phyloP scores from a whole-genome alignment of 2,113 vertebrate species.

The Leptosomus discolor region DNA sequence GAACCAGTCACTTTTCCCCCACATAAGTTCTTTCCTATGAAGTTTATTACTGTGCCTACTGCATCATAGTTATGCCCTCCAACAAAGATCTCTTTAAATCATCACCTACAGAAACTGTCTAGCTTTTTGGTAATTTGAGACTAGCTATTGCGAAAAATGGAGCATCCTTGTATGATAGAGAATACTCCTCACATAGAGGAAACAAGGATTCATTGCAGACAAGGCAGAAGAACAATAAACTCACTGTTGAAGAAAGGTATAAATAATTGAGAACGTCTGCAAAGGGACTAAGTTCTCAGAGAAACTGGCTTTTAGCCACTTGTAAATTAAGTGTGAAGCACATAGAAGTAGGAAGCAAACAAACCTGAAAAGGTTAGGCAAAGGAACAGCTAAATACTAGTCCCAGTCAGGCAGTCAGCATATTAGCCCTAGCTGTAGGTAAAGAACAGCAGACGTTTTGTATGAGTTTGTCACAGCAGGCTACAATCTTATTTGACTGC shows the following conservation, averaged over 20 bases:
- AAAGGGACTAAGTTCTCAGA: constrained; percentile 20
- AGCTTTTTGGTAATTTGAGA: neutral
- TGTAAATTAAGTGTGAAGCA: constrained; percentile 31
- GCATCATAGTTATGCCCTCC: neutral
- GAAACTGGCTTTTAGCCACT: constrained; percentile 25
- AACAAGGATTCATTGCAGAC: constrained; percentile 1
- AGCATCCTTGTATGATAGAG: neutral
- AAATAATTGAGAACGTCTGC: constrained; percentile 42
- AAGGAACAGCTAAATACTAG: neutral
- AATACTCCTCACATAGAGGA: neutral
- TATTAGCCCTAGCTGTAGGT: neutral
- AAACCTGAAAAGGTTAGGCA: neutral
- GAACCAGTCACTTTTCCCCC: neutral
- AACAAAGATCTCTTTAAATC: neutral
- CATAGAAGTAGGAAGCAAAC: neutral
- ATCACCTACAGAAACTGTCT: neutral
- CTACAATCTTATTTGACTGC: neutral
- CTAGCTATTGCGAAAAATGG: neutral
- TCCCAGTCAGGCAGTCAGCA: neutral
- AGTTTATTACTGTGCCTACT: neutral
- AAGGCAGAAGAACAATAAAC: constrained; percentile 16
- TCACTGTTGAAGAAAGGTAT: constrained; percentile 43
- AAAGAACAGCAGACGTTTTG: neutral
- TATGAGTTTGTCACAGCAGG: neutral
- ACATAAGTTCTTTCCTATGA: neutral